phyloP scores from a whole-genome alignment of 2,888 invertebrate species.

The Drosophila colorata region DNA sequence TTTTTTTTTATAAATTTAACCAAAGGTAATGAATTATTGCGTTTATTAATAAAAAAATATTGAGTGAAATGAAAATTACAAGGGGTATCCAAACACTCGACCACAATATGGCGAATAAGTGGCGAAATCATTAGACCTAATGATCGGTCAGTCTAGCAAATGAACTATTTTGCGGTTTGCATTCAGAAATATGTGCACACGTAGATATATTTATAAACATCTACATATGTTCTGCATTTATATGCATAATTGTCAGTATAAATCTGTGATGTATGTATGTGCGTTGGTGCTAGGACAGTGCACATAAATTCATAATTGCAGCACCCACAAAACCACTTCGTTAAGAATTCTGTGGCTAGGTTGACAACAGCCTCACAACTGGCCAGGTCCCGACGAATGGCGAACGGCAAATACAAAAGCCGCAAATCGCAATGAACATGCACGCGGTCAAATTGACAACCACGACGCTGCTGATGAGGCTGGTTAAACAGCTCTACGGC shows the following conservation, averaged over 20 bases:
- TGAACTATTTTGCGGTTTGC: conserved; percentile 45
- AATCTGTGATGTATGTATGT: conserved; percentile 1
- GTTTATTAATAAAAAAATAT: background rate
- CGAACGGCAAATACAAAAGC: conserved; percentile 52
- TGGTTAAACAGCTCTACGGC: conserved; percentile 25
- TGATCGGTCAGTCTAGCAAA: conserved; percentile 36
- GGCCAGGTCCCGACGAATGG: conserved; percentile 4
- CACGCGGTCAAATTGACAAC: conserved; percentile 60
- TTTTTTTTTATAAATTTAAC: background rate
- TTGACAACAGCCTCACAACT: conserved; percentile 46
- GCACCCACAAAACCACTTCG: conserved; percentile 76
- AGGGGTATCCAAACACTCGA: background rate
- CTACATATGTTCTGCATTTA: background rate
- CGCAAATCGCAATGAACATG: conserved; percentile 75
- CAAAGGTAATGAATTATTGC: background rate
- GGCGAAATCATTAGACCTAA: conserved; percentile 47
- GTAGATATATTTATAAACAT: background rate
- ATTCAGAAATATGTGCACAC: conserved; percentile 4
- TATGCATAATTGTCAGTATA: too few species aligned
- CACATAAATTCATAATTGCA: conserved; percentile 78
- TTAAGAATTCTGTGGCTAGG: conserved; percentile 72
- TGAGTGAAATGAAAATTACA: background rate
- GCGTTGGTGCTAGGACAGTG: conserved; percentile 7
- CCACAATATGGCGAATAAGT: conserved; percentile 47
- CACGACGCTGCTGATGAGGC: conserved; percentile 64